phyloP scores from a whole-genome alignment of 2,113 vertebrate genomes.

The Genyomyrus donnyi region DNA sequence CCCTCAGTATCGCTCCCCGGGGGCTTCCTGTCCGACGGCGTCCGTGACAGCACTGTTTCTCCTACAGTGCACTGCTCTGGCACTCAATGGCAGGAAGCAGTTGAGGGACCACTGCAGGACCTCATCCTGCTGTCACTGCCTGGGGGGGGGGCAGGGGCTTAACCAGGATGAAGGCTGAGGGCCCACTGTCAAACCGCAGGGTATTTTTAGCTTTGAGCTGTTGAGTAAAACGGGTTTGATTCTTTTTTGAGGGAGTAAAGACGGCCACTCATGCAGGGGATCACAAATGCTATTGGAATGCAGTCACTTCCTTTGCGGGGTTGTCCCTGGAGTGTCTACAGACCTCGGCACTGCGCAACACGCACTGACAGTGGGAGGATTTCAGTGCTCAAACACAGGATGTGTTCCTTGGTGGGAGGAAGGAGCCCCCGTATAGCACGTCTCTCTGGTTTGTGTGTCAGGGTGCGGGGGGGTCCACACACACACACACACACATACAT shows the following conservation, averaged over 20 bases:
- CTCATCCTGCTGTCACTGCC: neutral
- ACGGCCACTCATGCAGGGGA: neutral
- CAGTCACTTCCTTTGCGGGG: conserved; percentile 18
- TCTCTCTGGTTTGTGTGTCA: neutral
- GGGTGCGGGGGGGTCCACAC: neutral
- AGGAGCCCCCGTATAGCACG: neutral
- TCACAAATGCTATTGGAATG: neutral
- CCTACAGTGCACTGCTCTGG: neutral
- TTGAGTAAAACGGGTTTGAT: neutral
- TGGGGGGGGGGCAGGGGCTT: neutral
- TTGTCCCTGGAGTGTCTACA: neutral
- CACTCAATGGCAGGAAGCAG: conserved; percentile 37
- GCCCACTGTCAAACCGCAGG: neutral
- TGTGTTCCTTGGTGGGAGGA: neutral
- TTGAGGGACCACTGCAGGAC: conserved; percentile 13
- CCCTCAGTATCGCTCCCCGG: neutral
- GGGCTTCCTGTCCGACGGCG: conserved; percentile 10
- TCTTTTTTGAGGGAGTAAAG: neutral
- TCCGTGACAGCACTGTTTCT: neutral
- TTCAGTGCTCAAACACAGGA: neutral
- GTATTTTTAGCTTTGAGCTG: conserved; percentile 15
- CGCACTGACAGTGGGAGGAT: neutral
- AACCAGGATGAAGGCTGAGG: conserved; percentile 24
- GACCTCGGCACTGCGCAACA: neutral
- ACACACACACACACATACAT: neutral